Base-by-base conservation (phyloP, 2,113 vertebrate species). In the Zeus faber region DNA sequence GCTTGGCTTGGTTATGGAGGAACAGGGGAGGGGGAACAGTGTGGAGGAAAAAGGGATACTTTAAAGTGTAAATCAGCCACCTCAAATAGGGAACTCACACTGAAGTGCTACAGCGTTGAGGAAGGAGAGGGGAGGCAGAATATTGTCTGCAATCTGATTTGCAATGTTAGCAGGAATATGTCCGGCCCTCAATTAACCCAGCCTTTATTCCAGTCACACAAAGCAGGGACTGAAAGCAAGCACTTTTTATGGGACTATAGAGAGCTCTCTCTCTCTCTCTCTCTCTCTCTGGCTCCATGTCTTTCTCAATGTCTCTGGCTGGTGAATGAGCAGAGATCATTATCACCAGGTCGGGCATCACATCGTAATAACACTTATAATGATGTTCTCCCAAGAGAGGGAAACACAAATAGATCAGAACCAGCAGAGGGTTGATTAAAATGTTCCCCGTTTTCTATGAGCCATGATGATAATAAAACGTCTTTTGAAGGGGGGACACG, bases 51-150 rank as follows among this genome's bases (percentile, higher is more conserved):
- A 11, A 69, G 71, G 72, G 64, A 46, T 58, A 67, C 79, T 89
- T 87, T 85, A 72, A 83, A 80, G 77, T 89, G 85, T 79, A 87
- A 89, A 89, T 87, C 64, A 86, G 76, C 62, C 64, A 54, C 76
- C 74, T 82, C 58, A 62, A 72, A 47, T 46, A 22, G 60, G 47
- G 57, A 69, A 56, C 77, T 76, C 14, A 41, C 43, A 40, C 13
- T 37, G 33, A 37, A n/a, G 76, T 57, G 64, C 16, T 60, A 67
- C 57, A 74, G 70, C 64, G 74, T 53, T 63, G 58, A 62, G 58
- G 58, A 60, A 50, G 66, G 65, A 51, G 70, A 67, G 67, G 56
- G 64, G 67, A 18, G 59, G 54, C 62, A 57, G 75, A 50, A 76
- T 72, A 85, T 85, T 85, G 82, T 87, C 65, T 80, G 26, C 44